phyloP scores from a whole-genome alignment of 2,113 vertebrate species.

The Poecile atricapillus region DNA sequence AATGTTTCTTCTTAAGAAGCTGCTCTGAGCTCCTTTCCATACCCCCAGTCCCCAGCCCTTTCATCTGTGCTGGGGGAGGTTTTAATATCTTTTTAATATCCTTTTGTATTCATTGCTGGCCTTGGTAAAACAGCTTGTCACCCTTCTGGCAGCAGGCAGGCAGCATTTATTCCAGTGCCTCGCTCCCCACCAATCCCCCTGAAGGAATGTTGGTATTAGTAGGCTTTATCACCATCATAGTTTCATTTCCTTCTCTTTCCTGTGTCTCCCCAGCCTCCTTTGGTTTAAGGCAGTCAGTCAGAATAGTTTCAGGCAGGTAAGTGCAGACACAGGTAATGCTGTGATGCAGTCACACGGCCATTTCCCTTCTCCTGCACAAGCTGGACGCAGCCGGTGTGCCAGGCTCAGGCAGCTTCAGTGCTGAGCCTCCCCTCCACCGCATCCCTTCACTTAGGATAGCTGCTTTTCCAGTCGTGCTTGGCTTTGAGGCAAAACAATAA shows the following conservation, averaged over 20 bases:
- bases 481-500: not conserved
- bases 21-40: not conserved
- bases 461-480: not conserved
- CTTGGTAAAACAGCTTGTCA: not conserved
- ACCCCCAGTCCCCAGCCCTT: not conserved
- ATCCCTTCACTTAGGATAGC: not conserved
- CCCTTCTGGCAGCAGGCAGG: not conserved
- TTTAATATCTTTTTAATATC: not conserved
- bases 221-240: not conserved
- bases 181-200: fast-evolving
- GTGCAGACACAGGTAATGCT: not conserved
- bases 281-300: not conserved
- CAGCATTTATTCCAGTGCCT: not conserved
- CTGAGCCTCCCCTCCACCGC: not conserved
- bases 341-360: fast-evolving
- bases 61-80: not conserved
- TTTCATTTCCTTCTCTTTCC: not conserved
- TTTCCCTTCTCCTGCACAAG: not conserved
- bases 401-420: fast-evolving
- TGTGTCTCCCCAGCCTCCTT: not conserved
- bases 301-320: not conserved
- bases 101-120: not conserved
- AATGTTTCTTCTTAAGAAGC: not conserved
- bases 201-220: not conserved
- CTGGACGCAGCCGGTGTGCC: fast-evolving